phyloP scores from a whole-genome alignment of 1,140 invertebrate genomes.

The Pseudomyrmex gracilis region DNA sequence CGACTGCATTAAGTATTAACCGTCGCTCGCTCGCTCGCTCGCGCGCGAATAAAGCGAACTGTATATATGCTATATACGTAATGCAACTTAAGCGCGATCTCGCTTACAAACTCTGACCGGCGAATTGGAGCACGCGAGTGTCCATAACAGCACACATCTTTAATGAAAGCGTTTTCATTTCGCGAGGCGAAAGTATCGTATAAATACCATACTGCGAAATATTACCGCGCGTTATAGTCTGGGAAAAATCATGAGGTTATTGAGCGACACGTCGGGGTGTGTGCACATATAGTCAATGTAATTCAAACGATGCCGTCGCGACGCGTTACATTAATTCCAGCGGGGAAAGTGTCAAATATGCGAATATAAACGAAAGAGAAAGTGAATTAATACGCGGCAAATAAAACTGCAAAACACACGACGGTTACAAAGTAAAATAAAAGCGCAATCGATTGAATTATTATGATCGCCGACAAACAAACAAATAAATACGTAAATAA shows the following conservation, averaged over 20 bases:
- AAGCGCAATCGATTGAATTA: neutral
- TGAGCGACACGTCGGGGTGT: neutral
- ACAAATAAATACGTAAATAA: no score
- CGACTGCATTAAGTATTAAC: conserved; percentile 24
- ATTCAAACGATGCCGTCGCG: neutral
- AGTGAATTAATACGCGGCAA: neutral
- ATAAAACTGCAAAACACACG: neutral
- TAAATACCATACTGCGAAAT: conserved; percentile 1
- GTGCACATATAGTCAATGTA: neutral
- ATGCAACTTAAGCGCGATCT: conserved; percentile 22
- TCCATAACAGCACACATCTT: conserved; percentile 22
- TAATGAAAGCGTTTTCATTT: conserved; percentile 34
- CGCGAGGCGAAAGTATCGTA: conserved; percentile 22
- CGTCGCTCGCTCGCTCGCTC: neutral
- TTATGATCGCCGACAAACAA: neutral
- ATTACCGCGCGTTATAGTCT: conserved; percentile 21
- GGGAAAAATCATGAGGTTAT: conserved; percentile 9
- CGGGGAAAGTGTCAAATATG: neutral
- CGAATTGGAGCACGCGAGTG: conserved; percentile 34
- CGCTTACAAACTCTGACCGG: neutral
- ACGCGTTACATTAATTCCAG: conserved; percentile 26
- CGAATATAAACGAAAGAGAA: neutral
- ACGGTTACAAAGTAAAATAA: neutral
- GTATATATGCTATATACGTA: conserved; percentile 14
- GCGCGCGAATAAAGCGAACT: no score